Percentiles rank a stretch among this genome's conserved stretches.
Evolutionary conservation across 2,113 vertebrate genomes (phyloP).

Genomic region (Oophaga pumilio): DNA sequence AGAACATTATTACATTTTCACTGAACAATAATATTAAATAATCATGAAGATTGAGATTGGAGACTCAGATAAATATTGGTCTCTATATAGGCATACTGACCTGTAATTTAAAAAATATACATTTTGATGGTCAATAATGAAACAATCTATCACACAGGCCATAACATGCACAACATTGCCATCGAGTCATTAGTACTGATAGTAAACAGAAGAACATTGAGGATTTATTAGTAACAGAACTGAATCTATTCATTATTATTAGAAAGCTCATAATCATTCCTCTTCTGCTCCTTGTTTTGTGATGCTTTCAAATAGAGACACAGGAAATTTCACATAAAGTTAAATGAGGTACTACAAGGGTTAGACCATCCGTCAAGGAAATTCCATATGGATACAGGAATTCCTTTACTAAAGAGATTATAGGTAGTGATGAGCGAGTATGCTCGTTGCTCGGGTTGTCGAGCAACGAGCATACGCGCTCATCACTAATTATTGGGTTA

Average conservation of each 20-base stretch:
- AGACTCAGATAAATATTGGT: not conserved
- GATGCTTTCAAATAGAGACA: conserved; percentile 57
- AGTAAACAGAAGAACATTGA: not conserved
- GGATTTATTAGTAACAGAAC: not conserved
- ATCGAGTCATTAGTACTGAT: not conserved
- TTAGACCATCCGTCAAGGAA: conserved; percentile 48
- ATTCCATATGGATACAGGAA: conserved; percentile 47
- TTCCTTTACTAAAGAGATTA: conserved; percentile 42
- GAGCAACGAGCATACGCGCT: no score
- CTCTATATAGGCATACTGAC: not conserved
- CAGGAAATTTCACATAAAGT: conserved; percentile 19
- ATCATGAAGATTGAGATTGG: not conserved
- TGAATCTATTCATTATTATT: conserved; percentile 10
- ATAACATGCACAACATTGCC: not conserved
- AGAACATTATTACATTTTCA: conserved; percentile 56
- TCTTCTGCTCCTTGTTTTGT: conserved; percentile 59
- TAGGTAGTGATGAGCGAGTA: no score
- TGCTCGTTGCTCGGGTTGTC: no score
- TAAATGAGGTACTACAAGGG: conserved; percentile 47
- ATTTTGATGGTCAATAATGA: not conserved
- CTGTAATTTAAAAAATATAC: not conserved
- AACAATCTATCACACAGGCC: not conserved
- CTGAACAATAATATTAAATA: not conserved
- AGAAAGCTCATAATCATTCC: conserved; percentile 13
- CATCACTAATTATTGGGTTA: no score